These are phyloP conservation scores for Dromococcyx pavoninus DNA, from an alignment of 2,797 vertebrate species.

Conservation along the genomic window DNA sequence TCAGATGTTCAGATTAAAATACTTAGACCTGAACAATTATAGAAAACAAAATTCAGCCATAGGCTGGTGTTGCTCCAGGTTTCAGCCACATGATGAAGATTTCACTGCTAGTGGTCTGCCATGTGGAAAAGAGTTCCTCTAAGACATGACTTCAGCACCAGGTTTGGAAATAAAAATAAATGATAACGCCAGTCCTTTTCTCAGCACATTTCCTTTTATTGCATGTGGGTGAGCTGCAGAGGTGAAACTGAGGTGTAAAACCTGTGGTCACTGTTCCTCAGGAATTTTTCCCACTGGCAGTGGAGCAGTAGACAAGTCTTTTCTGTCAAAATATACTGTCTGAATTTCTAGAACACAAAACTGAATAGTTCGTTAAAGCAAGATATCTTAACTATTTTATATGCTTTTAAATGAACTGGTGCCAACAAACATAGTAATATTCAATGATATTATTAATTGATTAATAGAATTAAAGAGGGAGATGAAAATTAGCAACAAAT, in stretches of 20 bases:
- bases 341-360: background rate
- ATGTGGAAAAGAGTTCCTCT: background rate
- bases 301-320: background rate
- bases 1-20: background rate
- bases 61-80: background rate
- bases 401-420: background rate
- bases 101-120: background rate
- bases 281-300: background rate
- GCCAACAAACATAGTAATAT: background rate
- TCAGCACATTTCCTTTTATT: background rate
- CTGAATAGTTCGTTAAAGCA: background rate
- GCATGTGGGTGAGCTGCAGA: background rate
- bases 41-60: background rate
- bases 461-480: background rate
- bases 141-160: background rate
- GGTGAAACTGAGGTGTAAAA: background rate
- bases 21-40: background rate
- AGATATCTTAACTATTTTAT: background rate
- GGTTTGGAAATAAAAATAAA: background rate
- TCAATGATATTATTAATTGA: background rate
- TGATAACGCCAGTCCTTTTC: background rate
- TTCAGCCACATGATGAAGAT: accelerated
- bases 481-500: background rate
- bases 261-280: background rate
- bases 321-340: background rate